Conservation (phyloP, 37 sponge, comb jelly and placozoan species). For the Ianthella basta region DNA sequence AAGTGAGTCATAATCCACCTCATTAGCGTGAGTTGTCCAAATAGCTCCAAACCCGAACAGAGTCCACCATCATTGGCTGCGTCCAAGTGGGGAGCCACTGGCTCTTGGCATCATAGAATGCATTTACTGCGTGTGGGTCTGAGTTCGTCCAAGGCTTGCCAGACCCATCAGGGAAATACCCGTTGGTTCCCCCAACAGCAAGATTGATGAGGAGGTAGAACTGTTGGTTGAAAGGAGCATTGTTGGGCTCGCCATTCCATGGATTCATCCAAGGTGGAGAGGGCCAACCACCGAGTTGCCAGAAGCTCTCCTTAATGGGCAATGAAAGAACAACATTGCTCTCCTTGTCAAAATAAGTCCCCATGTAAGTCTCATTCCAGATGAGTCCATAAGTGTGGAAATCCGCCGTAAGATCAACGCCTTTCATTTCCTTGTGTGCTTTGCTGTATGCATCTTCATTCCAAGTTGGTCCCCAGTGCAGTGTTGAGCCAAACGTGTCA, state of each 20-base stretch:
- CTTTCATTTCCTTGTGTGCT: slow-evolving; percentile 20
- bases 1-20: no score
- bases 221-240: slow-evolving; percentile 73
- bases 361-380: slow-evolving; percentile 82
- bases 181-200: slow-evolving; percentile 71
- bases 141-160: slow-evolving; percentile 76
- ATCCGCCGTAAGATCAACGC: slow-evolving; percentile 47
- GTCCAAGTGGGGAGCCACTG: slow-evolving; percentile 73
- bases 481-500: slow-evolving; percentile 64
- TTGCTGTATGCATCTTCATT: slow-evolving; percentile 35
- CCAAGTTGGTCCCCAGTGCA: slow-evolving; percentile 62
- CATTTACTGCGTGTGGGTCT: slow-evolving; percentile 54
- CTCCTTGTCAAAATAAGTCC: slow-evolving; percentile 68
- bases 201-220: slow-evolving; percentile 72
- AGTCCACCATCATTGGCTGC: slow-evolving; percentile 59
- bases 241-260: slow-evolving; percentile 52
- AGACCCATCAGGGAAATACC: slow-evolving; percentile 71
- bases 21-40: neutral
- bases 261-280: slow-evolving; percentile 58
- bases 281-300: slow-evolving; percentile 51
- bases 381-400: slow-evolving; percentile 72
- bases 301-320: slow-evolving; percentile 66
- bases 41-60: slow-evolving; percentile 59
- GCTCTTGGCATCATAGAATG: slow-evolving; percentile 46
- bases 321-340: slow-evolving; percentile 48